These are phyloP conservation scores for Lottia gigantea DNA, from an alignment of 2,888 invertebrate genomes.

Conservation along the genomic window DNA sequence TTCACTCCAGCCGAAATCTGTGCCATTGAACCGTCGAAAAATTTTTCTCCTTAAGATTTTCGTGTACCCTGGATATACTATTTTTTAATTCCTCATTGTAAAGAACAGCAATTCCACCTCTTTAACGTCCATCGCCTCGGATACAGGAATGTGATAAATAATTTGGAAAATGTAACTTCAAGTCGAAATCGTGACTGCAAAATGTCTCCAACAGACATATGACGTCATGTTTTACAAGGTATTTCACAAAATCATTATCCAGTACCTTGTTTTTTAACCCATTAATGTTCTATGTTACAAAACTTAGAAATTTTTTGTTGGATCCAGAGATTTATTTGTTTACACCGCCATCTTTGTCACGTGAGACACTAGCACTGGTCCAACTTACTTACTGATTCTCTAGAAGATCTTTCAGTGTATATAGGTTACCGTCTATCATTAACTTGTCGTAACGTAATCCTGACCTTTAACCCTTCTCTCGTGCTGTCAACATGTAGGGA, in stretches of 20 bases:
- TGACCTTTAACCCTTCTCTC: not conserved
- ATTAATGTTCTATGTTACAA: not conserved
- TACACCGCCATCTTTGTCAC: not conserved
- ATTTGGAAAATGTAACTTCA: not conserved
- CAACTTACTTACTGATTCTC: not conserved
- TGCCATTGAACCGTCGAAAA: not conserved
- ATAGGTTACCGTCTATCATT: not conserved
- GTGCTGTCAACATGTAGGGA: not conserved
- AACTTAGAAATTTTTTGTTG: not conserved
- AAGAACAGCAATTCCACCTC: not conserved
- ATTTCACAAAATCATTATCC: not conserved
- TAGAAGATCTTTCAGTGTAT: not conserved
- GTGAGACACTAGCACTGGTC: not conserved
- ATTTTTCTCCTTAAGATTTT: not conserved
- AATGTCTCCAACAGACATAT: slow-evolving; percentile 3
- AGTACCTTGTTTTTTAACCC: not conserved
- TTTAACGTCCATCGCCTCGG: not conserved
- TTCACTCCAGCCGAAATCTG: not conserved
- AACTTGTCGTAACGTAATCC: not conserved
- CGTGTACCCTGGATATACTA: not conserved
- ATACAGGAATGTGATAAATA: not conserved
- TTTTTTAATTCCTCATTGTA: not conserved
- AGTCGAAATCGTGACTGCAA: not conserved
- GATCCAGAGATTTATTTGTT: not conserved
- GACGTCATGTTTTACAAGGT: not conserved